These are phyloP conservation scores for Lissocephala sabroskyi DNA, from an alignment of 2,888 invertebrate genomes.

Conservation along the genomic window DNA sequence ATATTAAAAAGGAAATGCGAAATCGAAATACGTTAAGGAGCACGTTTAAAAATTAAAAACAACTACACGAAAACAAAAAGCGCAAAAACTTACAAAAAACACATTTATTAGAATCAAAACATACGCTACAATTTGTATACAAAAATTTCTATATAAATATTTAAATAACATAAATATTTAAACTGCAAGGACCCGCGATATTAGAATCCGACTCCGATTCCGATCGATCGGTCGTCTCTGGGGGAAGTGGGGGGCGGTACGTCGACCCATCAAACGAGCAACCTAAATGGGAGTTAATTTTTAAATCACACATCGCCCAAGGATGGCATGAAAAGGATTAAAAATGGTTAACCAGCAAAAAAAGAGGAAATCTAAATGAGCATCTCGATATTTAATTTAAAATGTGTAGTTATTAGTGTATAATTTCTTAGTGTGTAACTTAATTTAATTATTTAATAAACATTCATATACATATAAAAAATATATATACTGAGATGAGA, in stretches of 20 bases:
- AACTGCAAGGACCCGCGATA: background rate
- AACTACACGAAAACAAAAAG: background rate
- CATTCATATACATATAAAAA: constrained; percentile 12
- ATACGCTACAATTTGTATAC: constrained; percentile 54
- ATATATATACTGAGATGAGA: constrained; percentile 11
- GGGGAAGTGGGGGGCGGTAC: too few species aligned
- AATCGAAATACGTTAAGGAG: constrained; percentile 3
- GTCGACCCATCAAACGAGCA: too few species aligned
- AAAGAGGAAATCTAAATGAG: constrained; percentile 8
- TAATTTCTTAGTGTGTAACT: constrained; percentile 65
- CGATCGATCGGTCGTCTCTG: too few species aligned
- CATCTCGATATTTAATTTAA: constrained; percentile 16
- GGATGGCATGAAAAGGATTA: too few species aligned
- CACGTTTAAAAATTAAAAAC: background rate
- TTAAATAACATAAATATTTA: constrained; percentile 22
- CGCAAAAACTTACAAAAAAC: constrained; percentile 13
- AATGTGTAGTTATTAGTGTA: constrained; percentile 62
- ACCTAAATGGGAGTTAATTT: too few species aligned
- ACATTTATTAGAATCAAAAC: constrained; percentile 6
- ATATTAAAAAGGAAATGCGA: too few species aligned
- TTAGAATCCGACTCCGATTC: too few species aligned
- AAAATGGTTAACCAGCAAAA: too few species aligned
- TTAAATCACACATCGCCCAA: too few species aligned
- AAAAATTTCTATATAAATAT: constrained; percentile 32
- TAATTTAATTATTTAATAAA: constrained; percentile 62